Conservation (phyloP, 1,140 invertebrate species). For the Hormaphis cornu region DNA sequence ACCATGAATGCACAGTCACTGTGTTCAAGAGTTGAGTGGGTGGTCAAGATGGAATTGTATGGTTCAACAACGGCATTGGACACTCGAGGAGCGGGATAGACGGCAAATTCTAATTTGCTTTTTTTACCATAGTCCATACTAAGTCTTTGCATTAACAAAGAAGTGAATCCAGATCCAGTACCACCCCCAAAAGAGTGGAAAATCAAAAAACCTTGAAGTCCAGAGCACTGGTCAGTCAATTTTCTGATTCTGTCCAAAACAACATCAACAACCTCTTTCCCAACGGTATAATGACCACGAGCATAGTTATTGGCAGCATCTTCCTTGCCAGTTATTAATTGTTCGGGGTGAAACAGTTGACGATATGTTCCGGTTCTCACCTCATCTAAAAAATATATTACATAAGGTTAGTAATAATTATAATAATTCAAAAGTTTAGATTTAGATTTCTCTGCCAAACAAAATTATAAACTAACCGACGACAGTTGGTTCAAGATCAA, state of each 20-base stretch:
- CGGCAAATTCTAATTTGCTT: too few relatives aligned
- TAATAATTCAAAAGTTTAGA: too few relatives aligned
- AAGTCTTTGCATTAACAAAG: slow-evolving; percentile 56
- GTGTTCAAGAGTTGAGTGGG: too few relatives aligned
- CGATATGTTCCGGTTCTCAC: too few relatives aligned
- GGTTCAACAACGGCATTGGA: slow-evolving; percentile 39
- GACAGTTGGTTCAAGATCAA: slow-evolving; percentile 79
- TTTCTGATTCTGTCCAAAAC: slow-evolving; percentile 62
- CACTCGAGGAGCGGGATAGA: slow-evolving; percentile 55
- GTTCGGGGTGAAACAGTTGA: too few relatives aligned
- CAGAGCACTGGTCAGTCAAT: slow-evolving; percentile 68
- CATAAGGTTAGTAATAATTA: too few relatives aligned
- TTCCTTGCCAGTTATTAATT: slow-evolving; percentile 54
- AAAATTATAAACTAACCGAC: slow-evolving; percentile 59
- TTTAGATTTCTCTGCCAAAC: too few relatives aligned
- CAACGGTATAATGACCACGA: slow-evolving; percentile 63
- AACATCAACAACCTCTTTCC: slow-evolving; percentile 67
- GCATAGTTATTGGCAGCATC: too few relatives aligned
- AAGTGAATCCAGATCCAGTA: slow-evolving; percentile 59
- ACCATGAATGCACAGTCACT: too few relatives aligned
- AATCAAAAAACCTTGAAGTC: slow-evolving; percentile 72
- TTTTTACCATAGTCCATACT: slow-evolving; percentile 59
- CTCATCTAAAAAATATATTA: too few relatives aligned
- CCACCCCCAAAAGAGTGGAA: too few relatives aligned
- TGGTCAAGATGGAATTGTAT: slow-evolving; percentile 57